Conservation (phyloP, 2,888 invertebrate genomes). For the Coelogynopora nodosa region DNA sequence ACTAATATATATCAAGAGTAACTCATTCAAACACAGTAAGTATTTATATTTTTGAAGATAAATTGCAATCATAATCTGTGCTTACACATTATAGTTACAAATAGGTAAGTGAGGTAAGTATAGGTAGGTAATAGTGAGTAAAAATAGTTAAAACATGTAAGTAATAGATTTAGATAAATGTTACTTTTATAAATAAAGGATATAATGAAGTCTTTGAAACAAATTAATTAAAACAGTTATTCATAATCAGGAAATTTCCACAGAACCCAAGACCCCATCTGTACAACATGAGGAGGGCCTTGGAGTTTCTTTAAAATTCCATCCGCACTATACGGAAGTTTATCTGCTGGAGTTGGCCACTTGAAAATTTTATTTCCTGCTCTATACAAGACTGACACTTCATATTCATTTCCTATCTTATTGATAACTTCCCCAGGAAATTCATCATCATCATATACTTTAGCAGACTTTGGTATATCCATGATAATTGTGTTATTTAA, state of each 20-base stretch:
- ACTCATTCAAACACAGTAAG: neutral
- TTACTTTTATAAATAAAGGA: neutral
- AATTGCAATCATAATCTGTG: neutral
- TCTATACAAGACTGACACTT: neutral
- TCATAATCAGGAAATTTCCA: neutral
- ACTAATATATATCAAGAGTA: neutral
- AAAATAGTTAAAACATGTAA: neutral
- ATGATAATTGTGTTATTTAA: neutral
- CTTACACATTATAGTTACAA: neutral
- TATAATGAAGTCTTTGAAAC: neutral
- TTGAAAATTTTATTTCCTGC: neutral
- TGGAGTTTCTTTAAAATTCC: neutral
- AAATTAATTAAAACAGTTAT: neutral
- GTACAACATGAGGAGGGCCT: neutral
- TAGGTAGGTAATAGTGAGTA: neutral
- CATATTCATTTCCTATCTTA: neutral
- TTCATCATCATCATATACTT: neutral
- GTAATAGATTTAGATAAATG: neutral
- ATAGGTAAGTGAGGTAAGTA: neutral
- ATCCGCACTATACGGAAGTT: neutral
- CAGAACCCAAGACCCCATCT: neutral
- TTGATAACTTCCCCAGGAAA: neutral
- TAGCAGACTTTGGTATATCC: neutral
- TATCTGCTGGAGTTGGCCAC: neutral
- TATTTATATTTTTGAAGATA: neutral